Evolutionary conservation across 2,888 invertebrate genomes (phyloP), one percentile per base, ranked within the genome.

Genomic region (Andrena marginata): DNA sequence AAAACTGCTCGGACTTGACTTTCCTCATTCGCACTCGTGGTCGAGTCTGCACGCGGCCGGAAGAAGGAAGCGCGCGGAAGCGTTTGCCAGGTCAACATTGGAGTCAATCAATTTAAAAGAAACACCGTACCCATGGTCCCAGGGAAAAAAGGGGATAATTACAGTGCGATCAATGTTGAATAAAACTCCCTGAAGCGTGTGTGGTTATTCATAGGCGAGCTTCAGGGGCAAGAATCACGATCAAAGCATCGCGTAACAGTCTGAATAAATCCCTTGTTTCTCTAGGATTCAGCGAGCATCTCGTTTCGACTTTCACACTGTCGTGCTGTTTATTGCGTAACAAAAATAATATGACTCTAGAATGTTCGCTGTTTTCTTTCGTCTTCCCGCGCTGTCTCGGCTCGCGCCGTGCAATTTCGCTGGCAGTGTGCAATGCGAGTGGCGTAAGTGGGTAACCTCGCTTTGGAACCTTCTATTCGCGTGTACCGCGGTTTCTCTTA

Each of bases 401-500:
- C 1, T 16, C 4, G 26, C 10, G 2, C 8, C 8, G 8, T 23
- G 48, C 48, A 16, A 16, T 48, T 26, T 16, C n/a, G n/a, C 42
- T 48, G 1, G 10, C 23, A 56, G 2, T 13, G 8, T 26, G 13
- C 56, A 56, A 56, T 26, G 56, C 10, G 56, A 23, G 31, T 42
- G 59, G 13, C 26, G 6, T 5, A 60, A 54, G 42, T 16, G 42
- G 42, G 42, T 42, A 42, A 42, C 42, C 5, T 13, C 42, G 4
- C 42, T 42, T 5, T 16, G 16, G 42, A 42, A 7, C n/a, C 59
- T 31, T 42, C 35, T 7, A 49, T n/a, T 31, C 59, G 49, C 5
- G 10, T 26, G n/a, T 26, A 31, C 62, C 13, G 10, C 8, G 13
- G 6, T 42, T 63, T 63, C 26, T 33, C 16, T 90, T 78, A 92